Percentiles rank a stretch among this genome's conserved stretches.
phyloP scores from a whole-genome alignment of 2,797 vertebrate genomes.

The Pangasius macronema region DNA sequence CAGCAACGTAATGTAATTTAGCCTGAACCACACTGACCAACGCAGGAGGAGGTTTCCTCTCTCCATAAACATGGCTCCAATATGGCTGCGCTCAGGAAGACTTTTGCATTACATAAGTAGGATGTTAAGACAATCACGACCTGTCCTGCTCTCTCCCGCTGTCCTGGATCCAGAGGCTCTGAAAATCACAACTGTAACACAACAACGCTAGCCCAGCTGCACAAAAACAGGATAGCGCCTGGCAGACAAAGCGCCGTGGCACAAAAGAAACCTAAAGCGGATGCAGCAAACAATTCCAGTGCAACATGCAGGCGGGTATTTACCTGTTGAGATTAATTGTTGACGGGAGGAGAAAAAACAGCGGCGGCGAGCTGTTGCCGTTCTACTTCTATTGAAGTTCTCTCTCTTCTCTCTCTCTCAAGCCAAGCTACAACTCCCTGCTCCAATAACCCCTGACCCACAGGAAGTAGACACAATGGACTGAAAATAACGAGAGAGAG shows the following conservation, averaged over 20 bases:
- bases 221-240: conserved; percentile 49
- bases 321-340: conserved; percentile 46
- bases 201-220: conserved; percentile 5
- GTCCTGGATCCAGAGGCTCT: conserved; percentile 23
- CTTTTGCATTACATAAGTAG: conserved; percentile 48
- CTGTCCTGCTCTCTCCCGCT: conserved; percentile 25
- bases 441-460: conserved; percentile 91
- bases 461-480: conserved; percentile 96
- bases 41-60: conserved; percentile 44
- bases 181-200: conserved; percentile 1
- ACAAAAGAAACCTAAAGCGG: conserved; percentile 16
- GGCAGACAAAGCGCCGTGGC: conserved; percentile 19
- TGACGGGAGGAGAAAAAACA: conserved; percentile 11
- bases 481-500: conserved; percentile 85
- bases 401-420: conserved; percentile 51
- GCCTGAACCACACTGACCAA: conserved; percentile 37
- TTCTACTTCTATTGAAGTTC: conserved; percentile 43
- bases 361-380: conserved; percentile 34
- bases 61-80: conserved; percentile 37
- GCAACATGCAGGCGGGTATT: conserved; percentile 65
- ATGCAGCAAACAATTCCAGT: conserved; percentile 29
- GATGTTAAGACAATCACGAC: conserved; percentile 36
- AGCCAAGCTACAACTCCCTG: conserved; percentile 84
- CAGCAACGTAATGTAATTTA: conserved; percentile 36
- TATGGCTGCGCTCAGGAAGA: conserved; percentile 43